Evolutionary conservation across 2,113 vertebrate genomes (phyloP).

Genomic region (Indri indri): DNA sequence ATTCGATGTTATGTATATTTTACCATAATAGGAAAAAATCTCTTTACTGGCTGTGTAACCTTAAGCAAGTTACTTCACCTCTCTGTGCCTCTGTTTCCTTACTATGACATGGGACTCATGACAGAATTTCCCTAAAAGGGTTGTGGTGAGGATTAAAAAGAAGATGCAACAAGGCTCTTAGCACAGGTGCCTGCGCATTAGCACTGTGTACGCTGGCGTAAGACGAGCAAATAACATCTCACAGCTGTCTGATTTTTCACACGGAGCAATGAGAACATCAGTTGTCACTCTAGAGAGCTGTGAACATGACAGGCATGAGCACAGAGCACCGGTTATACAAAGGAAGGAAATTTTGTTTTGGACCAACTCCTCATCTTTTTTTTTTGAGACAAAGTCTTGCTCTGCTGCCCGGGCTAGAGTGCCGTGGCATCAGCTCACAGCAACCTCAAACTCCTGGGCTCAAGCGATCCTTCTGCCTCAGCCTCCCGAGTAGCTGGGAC

Average conservation of each 20-base stretch:
- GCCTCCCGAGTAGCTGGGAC: too few species aligned
- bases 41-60: not conserved
- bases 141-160: not conserved
- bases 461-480: too few species aligned
- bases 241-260: not conserved
- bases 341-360: not conserved
- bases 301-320: not conserved
- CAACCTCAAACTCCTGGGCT: too few species aligned
- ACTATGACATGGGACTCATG: not conserved
- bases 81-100: not conserved
- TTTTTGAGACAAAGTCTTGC: too few species aligned
- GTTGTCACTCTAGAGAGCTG: not conserved
- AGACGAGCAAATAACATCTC: not conserved
- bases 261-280: accelerated
- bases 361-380: not conserved
- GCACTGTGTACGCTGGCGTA: not conserved
- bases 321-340: not conserved
- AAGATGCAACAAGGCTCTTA: not conserved
- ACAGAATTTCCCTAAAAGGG: not conserved
- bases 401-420: too few species aligned
- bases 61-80: not conserved
- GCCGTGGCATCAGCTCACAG: too few species aligned
- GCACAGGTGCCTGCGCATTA: not conserved
- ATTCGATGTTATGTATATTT: not conserved
- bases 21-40: not conserved